phyloP scores from a whole-genome alignment of 2,888 invertebrate genomes.

The Dryobotodes eremita region DNA sequence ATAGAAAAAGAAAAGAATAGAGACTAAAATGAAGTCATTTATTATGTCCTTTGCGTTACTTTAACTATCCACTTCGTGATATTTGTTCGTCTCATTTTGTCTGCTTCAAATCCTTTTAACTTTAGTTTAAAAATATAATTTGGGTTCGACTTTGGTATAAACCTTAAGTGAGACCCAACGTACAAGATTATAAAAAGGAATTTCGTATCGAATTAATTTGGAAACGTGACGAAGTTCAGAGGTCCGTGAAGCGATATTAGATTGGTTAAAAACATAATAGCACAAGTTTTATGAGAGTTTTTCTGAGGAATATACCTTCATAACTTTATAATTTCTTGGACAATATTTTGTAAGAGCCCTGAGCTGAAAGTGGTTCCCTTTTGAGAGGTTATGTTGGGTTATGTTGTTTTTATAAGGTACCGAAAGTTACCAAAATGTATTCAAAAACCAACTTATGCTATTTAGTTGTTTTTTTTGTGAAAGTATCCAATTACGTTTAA shows the following conservation, averaged over 20 bases:
- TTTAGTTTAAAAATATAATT: too few species aligned
- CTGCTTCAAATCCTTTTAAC: slow-evolving; percentile 18
- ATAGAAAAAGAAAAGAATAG: slow-evolving; percentile 44
- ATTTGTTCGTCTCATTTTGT: slow-evolving; percentile 39
- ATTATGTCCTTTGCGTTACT: slow-evolving; percentile 55
- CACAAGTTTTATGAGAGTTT: slow-evolving; percentile 28
- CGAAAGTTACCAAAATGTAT: too few species aligned
- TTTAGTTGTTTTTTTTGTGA: too few species aligned
- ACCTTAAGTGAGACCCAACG: slow-evolving; percentile 5
- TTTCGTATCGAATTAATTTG: not conserved
- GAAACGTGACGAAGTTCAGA: not conserved
- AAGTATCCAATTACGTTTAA: not conserved
- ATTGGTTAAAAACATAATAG: not conserved
- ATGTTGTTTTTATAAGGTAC: not conserved
- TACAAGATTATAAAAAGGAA: slow-evolving; percentile 18
- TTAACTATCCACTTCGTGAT: slow-evolving; percentile 44
- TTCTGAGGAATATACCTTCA: not conserved
- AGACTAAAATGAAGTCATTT: slow-evolving; percentile 67
- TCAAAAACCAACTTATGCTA: too few species aligned
- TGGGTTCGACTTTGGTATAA: not conserved
- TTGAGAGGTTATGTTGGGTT: not conserved
- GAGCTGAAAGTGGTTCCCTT: not conserved
- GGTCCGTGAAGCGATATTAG: slow-evolving; percentile 23
- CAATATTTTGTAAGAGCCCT: not conserved
- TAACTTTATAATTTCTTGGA: slow-evolving; percentile 2